Percentiles rank a stretch among this genome's conserved stretches.
phyloP scores from a whole-genome alignment of 1,140 invertebrate species.

The Sinonovacula constricta region DNA sequence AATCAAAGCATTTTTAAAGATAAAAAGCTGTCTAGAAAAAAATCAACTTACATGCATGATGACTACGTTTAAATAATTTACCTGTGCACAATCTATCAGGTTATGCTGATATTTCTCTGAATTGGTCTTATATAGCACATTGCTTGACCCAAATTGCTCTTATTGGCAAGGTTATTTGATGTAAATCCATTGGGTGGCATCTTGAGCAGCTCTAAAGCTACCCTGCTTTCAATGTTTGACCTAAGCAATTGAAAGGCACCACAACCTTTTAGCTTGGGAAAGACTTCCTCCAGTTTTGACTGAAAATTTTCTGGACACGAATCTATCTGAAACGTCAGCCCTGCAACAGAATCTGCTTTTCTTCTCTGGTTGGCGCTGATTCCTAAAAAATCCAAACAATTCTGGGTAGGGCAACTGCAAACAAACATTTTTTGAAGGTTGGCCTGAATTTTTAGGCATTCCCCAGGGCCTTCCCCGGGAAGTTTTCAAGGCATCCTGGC shows the following conservation, averaged over 20 bases:
- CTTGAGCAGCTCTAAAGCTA: background rate
- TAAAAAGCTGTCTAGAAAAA: no score
- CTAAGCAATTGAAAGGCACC: constrained; percentile 14
- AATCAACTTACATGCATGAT: no score
- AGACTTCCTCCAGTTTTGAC: constrained; percentile 3
- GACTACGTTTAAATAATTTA: no score
- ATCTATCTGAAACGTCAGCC: background rate
- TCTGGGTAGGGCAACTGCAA: background rate
- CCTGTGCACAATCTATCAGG: no score
- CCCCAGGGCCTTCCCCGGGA: no score
- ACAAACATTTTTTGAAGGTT: background rate
- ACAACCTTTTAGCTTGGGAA: constrained; percentile 1
- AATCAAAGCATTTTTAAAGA: no score
- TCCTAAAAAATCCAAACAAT: background rate
- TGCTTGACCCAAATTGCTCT: constrained; percentile 22
- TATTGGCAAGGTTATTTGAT: constrained; percentile 4
- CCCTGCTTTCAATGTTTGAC: background rate
- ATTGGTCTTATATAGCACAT: constrained; percentile 29
- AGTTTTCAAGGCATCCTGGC: no score
- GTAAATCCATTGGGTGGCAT: constrained; percentile 12
- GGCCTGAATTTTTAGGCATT: background rate
- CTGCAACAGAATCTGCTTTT: no score
- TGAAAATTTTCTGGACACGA: background rate
- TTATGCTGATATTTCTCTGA: no score
- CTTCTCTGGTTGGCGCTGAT: background rate